Percentiles rank a stretch among this genome's conserved stretches.
These are phyloP conservation scores for Phenganax subtilis DNA, from an alignment of 92 coral and sea anemone species.

Conservation along the genomic window DNA sequence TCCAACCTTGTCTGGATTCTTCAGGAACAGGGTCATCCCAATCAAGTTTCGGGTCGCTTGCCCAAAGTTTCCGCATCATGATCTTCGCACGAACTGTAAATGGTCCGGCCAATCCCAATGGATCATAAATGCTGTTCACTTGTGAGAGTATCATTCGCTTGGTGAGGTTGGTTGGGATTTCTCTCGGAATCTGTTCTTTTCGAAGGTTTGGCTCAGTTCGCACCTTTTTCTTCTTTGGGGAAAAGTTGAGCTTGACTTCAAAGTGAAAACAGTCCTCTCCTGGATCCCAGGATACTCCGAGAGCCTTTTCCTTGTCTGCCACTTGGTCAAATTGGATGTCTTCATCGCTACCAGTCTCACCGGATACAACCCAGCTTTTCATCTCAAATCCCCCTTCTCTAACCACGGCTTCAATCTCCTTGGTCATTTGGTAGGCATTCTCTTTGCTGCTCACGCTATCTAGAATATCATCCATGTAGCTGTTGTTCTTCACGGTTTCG, in stretches of 20 bases:
- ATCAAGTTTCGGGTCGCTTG: constrained; percentile 30
- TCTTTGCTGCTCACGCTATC: neutral
- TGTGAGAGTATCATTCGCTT: constrained; percentile 56
- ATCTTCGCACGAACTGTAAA: constrained; percentile 57
- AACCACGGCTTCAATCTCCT: constrained; percentile 29
- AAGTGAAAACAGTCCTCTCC: constrained; percentile 41
- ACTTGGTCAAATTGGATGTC: neutral
- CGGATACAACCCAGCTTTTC: constrained; percentile 49
- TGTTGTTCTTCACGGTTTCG: neutral
- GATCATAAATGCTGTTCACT: constrained; percentile 55
- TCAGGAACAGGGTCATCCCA: constrained; percentile 63
- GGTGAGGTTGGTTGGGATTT: constrained; percentile 37
- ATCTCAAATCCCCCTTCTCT: constrained; percentile 46
- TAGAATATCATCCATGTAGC: neutral
- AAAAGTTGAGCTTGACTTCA: constrained; percentile 45
- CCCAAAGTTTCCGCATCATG: constrained; percentile 52
- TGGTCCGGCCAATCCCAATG: constrained; percentile 52
- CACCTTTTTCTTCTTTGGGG: constrained; percentile 42
- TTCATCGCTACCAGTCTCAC: neutral
- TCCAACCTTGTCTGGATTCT: constrained; percentile 36
- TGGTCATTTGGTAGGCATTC: constrained; percentile 3
- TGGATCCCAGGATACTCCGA: constrained; percentile 56
- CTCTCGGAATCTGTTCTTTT: constrained; percentile 28
- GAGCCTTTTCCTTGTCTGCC: constrained; percentile 40
- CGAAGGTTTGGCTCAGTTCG: constrained; percentile 38